Base-by-base conservation (phyloP, 1,140 invertebrate genomes). In the Hylyphantes graminicola region DNA sequence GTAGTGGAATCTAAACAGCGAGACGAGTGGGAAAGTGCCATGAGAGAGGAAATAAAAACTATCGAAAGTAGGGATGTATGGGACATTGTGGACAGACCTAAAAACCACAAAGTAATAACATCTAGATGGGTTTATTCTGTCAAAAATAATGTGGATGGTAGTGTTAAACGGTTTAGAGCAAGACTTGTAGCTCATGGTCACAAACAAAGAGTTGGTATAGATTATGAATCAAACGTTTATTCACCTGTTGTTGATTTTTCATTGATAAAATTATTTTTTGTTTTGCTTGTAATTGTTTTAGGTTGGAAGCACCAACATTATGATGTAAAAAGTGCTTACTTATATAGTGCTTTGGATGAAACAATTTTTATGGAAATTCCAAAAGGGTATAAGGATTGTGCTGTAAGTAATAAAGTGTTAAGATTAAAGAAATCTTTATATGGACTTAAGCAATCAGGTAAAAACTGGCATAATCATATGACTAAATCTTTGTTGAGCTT, bases 231-330 rank as follows among this genome's bases (percentile, higher is more conserved):
- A 2, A 35, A 35, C 35, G 35, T 35, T 35, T 35, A 35, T 35
- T 35, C 35, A 35, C 35, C 35, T 35, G 35, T 35, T 35, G 35
- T 67, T 2, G 64, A 67, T 7, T 67, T 67, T 67, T 15, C 10
- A 67, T 11, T 67, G 17, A 35, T 67, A 11, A 67, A 67, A 67
- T 15, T 67, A 19, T 67, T 67, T 67, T 67, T 67, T 19, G 64
- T 67, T 12, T 35, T 67, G 17, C 21, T 67, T n/a, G 64, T 67
- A 9, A 19, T 67, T 67, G 10, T 67, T 15, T 13, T 13, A 13
- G 57, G 57, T 59, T 59, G 57, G n/a, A 12, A 59, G n/a, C 11
- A 59, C 57, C 11, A n/a, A 59, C 57, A 59, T 59, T 59, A 13
- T 59, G 57, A 59, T 13, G 57, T 59, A 2, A 59, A n/a, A 59